Base-by-base conservation (phyloP, 2,113 vertebrate species). In the Copsychus sechellarum region DNA sequence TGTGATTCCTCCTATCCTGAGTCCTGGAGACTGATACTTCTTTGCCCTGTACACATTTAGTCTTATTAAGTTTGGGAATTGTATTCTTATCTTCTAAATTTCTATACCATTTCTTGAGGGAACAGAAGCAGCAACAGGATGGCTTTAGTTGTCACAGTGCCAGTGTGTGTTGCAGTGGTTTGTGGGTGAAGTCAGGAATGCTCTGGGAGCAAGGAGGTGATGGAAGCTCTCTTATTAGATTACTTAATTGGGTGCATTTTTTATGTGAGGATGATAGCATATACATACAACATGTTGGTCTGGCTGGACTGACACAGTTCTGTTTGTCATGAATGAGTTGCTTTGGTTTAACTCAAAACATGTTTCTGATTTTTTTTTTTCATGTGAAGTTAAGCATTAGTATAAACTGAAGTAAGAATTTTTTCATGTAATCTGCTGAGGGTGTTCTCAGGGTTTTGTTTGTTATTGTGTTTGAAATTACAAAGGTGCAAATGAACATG, bases 251-350 rank as follows among this genome's bases (percentile, higher is more conserved):
- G 51, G 17, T 54, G 15, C 17, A 64, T 71, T 67, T 88, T 42
- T 12, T 34, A 4, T 7, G 14, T 23, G 72, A 53, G 71, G 58
- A 17, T 74, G 24, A 9, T 31, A 33, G 38, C 43, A 47, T 58
- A 12, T 56, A 11, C 0, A 20, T 54, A 10, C 0, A 4, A 12
- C 0, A 0, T 8, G 3, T 45, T 80, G 25, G 11, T 60, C 29
- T 87, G 64, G 12, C 25, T 86, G 80, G 71, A 36, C 36, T 51
- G 38, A 29, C n/a, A 47, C 40, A 33, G 6, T 76, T 82, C 48
- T 57, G 9, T 56, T 61, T 38, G 28, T 57, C 31, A 5, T 48
- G 24, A 48, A 36, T 48, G 47, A 21, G 22, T 73, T 8, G 7
- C 51, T 81, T 79, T 78, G 70, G 14, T 74, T 92, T 90, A 71